Conservation (phyloP, 2,888 invertebrate genomes). For the Helicoverpa assulta region DNA sequence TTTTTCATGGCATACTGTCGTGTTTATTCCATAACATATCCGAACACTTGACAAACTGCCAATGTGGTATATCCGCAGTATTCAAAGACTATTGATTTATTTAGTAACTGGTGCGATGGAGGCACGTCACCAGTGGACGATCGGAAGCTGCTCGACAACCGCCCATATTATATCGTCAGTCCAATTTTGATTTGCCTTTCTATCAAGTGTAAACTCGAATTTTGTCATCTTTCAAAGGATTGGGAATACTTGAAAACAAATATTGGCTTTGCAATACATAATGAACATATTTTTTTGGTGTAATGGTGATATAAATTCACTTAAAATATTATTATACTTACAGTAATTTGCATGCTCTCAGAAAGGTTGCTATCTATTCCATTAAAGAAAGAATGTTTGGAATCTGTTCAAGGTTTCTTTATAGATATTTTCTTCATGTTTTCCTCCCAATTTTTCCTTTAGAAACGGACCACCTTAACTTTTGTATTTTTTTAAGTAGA, state of each 20-base stretch:
- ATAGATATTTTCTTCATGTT: background rate
- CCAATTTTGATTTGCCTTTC: background rate
- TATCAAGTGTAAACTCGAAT: constrained; percentile 8
- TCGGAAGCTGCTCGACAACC: background rate
- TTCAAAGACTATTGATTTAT: too few species aligned
- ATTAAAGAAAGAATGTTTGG: background rate
- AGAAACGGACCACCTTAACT: background rate
- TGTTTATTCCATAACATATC: too few species aligned
- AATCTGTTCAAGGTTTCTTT: background rate
- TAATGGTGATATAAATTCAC: too few species aligned
- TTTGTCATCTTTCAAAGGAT: constrained; percentile 3
- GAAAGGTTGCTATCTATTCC: background rate
- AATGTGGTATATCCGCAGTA: too few species aligned
- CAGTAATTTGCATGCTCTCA: background rate
- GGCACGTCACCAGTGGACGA: constrained; percentile 1
- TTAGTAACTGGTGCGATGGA: background rate
- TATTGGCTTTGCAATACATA: too few species aligned
- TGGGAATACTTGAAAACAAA: background rate
- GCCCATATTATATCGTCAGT: background rate
- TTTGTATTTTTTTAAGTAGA: background rate
- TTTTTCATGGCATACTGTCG: too few species aligned
- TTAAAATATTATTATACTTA: background rate
- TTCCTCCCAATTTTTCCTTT: too few species aligned
- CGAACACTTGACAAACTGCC: too few species aligned
- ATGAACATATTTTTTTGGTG: too few species aligned